Percentiles rank a stretch among this genome's conserved stretches.
Conservation (phyloP, 2,113 vertebrate genomes). For the Greenwoodochromis staneri region DNA sequence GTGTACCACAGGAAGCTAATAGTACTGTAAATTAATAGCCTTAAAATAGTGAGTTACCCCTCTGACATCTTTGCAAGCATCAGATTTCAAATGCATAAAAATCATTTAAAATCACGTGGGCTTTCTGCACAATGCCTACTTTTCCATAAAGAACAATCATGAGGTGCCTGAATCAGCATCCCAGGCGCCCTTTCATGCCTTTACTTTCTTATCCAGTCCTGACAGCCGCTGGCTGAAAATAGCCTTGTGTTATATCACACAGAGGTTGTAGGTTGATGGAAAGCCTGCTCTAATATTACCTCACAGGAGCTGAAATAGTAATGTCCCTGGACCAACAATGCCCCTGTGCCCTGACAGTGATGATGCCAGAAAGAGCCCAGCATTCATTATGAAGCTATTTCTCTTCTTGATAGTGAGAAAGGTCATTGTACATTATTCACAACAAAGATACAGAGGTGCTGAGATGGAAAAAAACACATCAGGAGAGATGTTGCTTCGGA, state of each 20-base stretch:
- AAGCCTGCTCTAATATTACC: constrained; percentile 38
- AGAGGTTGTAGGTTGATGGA: constrained; percentile 42
- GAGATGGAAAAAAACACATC: not conserved
- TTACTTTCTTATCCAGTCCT: constrained; percentile 8
- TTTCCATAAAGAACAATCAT: constrained; percentile 3
- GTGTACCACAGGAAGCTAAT: not conserved
- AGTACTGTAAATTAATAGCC: not conserved
- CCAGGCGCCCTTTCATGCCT: not conserved
- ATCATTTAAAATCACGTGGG: not conserved
- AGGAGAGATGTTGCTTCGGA: not conserved
- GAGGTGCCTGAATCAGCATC: not conserved
- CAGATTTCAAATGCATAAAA: not conserved
- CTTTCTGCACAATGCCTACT: not conserved
- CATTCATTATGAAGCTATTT: constrained; percentile 2
- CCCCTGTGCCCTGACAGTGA: constrained; percentile 21
- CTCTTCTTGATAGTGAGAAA: not conserved
- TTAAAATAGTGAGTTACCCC: not conserved
- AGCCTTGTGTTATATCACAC: constrained; percentile 44
- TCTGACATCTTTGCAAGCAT: not conserved
- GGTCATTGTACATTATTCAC: not conserved
- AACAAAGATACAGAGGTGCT: not conserved
- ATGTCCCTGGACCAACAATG: constrained; percentile 18
- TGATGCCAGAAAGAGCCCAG: not conserved
- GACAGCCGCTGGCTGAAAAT: constrained; percentile 44
- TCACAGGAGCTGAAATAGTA: constrained; percentile 21